A percentile compares a stretch with the other conserved stretches of the same genome.
Evolutionary conservation across 2,888 invertebrate genomes (phyloP).

Genomic region (Corythucha ciliata): DNA sequence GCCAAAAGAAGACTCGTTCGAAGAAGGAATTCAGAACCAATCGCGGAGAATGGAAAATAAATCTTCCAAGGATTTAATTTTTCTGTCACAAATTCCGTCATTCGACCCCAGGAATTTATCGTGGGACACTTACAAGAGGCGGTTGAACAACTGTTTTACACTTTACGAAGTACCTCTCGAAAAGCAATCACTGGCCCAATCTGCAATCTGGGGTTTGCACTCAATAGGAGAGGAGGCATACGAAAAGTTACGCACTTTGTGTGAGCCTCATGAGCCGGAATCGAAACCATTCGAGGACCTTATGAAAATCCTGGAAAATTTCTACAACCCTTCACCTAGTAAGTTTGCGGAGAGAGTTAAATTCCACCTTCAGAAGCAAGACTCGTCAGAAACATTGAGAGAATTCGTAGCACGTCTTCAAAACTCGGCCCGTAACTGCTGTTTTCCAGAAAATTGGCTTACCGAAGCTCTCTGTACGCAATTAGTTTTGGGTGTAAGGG

Average conservation of each 20-base stretch:
- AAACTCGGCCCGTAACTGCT: conserved; percentile 1
- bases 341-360: conserved; percentile 7
- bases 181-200: neutral
- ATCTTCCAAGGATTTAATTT: too few species aligned
- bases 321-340: conserved; percentile 4
- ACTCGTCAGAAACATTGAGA: too few species aligned
- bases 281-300: conserved; percentile 6
- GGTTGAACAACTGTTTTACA: neutral
- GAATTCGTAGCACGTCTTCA: conserved; percentile 3
- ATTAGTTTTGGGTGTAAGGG: conserved; percentile 4
- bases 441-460: conserved; percentile 6
- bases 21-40: too few species aligned
- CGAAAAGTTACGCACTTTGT: conserved; percentile 4
- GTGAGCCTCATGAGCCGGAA: conserved; percentile 10
- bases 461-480: conserved; percentile 8
- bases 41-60: too few species aligned
- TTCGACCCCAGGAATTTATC: neutral
- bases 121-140: conserved; percentile 9
- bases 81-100: conserved; percentile 1
- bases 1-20: too few species aligned
- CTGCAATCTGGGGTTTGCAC: too few species aligned
- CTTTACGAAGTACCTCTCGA: neutral
- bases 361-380: conserved; percentile 3
- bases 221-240: conserved; percentile 12
- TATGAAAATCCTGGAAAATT: neutral